Conservation (phyloP, 2,113 vertebrate genomes). For the Muntiacus reevesi region DNA sequence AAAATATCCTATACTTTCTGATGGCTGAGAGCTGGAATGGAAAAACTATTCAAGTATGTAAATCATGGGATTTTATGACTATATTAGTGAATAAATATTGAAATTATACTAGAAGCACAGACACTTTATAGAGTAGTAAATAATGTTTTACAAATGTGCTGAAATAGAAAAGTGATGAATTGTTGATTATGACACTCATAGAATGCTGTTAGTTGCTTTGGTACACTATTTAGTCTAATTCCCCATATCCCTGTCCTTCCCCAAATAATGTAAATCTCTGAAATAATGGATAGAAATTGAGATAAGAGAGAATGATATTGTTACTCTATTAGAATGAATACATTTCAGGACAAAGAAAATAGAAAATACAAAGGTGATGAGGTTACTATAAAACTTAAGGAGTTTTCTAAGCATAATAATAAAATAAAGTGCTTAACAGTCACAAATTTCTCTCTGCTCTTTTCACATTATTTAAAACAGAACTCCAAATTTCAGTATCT, state of each 20-base stretch:
- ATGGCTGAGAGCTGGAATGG: neutral
- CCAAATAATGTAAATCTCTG: neutral
- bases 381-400: neutral
- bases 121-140: neutral
- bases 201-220: neutral
- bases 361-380: neutral
- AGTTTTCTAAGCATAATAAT: neutral
- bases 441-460: neutral
- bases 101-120: neutral
- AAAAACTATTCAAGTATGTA: neutral
- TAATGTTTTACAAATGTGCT: neutral
- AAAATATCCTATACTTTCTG: neutral
- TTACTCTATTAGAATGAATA: neutral
- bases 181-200: neutral
- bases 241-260: neutral
- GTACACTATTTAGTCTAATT: neutral
- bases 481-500: neutral
- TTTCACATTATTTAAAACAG: conserved; percentile 20
- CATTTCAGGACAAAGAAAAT: neutral
- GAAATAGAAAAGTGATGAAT: neutral
- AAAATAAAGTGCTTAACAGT: conserved; percentile 6
- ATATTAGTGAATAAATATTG: neutral
- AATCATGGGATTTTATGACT: neutral
- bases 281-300: conserved; percentile 21
- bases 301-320: neutral